Evolutionary conservation across 2,797 vertebrate genomes (phyloP), one percentile per base, ranked within the genome.

Genomic region (Chaetodon trifasciatus): DNA sequence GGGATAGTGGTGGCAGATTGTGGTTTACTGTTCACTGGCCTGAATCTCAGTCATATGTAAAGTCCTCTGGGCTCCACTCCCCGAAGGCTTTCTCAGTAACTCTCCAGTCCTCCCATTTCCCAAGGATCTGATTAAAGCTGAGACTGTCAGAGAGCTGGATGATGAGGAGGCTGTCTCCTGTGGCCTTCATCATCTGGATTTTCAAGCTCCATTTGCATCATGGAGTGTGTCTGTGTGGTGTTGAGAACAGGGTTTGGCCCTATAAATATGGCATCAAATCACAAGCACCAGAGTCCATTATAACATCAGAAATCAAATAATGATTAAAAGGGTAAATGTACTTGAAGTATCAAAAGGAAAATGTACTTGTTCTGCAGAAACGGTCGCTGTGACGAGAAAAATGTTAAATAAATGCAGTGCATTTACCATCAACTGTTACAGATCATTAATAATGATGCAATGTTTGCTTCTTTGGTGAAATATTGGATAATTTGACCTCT

Each of bases 11-110:
- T 68, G 79, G 47, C 84, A 90, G 87, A 70, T 71, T 83, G 73
- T 73, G 56, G 56, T 88, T 90, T 44, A 42, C 85, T 78, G 91
- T 82, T 92, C 91, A 86, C 44, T 89, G 87, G 74, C 23, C 78
- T 86, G 86, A 65, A 84, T 89, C 87, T 67, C 37, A 71, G 58
- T 68, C 42, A 63, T 42, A 78, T 60, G 21, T 53, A 23, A 68
- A 66, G 39, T 82, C 85, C 76, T 74, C 60, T 57, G 79, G 46
- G 88, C 61, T 74, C 40, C 35, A 1, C 42, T 74, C 70, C 76
- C 67, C 50, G 6, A 42, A 42, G 77, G 49, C 24, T 50, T 68
- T 60, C 53, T 73, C 62, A 61, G 46, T 7, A 23, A 50, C 8
- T 70, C 63, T 73, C 47, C 4, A 8, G 3, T 50, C 42, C 11